Evolutionary conservation across 1,140 invertebrate genomes (phyloP).

Genomic region (Arion vulgaris): DNA sequence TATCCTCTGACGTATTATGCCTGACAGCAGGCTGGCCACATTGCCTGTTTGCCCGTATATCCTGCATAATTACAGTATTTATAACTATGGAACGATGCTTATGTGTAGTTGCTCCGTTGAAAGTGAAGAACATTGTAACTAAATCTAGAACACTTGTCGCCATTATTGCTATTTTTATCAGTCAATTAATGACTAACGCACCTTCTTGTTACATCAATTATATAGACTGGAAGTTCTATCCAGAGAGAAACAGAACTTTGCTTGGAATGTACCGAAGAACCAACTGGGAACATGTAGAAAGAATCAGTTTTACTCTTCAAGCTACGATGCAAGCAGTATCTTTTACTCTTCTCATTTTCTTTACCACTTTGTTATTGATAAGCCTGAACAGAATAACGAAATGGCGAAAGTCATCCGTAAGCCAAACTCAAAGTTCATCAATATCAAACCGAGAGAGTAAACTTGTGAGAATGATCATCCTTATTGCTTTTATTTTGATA

Average conservation of each 20-base stretch:
- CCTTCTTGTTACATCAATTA: not conserved
- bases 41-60: slow-evolving; percentile 8
- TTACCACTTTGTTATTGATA: not conserved
- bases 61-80: slow-evolving; percentile 8
- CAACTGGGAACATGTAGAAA: not conserved
- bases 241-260: not conserved
- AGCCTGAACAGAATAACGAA: not conserved
- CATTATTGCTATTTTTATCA: not conserved
- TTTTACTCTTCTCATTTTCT: not conserved
- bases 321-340: not conserved
- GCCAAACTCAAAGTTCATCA: not conserved
- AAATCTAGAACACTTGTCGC: not conserved
- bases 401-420: not conserved
- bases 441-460: not conserved
- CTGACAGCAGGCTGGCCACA: slow-evolving; percentile 4
- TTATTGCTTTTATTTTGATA: not conserved
- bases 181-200: not conserved
- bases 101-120: slow-evolving; percentile 5
- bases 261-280: not conserved
- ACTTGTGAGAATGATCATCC: not conserved
- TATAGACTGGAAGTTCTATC: not conserved
- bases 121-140: slow-evolving; percentile 16
- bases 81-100: slow-evolving; percentile 29
- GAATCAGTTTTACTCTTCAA: not conserved
- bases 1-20: not conserved